Percentiles rank a stretch among this genome's conserved stretches.
Evolutionary conservation across 2,888 invertebrate species (phyloP).

Genomic region (Caenorhabditis virilis): DNA sequence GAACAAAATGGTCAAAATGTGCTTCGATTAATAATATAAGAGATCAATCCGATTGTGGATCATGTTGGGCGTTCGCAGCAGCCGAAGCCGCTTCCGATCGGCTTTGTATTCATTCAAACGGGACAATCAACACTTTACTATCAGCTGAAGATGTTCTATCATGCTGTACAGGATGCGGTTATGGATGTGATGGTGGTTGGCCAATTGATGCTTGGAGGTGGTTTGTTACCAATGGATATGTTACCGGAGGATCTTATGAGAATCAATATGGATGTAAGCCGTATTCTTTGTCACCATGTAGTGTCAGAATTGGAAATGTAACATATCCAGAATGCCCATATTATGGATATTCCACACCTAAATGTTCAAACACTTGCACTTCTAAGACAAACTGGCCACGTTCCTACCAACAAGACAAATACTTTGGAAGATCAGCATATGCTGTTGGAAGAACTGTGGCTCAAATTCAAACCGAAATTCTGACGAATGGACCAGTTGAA

Average conservation of each 20-base stretch:
- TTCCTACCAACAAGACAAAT: constrained; percentile 16
- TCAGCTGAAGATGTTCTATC: constrained; percentile 19
- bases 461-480: constrained; percentile 78
- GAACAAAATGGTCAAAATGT: neutral
- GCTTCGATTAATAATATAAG: neutral
- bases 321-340: constrained; percentile 18
- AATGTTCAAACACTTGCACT: constrained; percentile 5
- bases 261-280: constrained; percentile 60
- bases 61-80: constrained; percentile 28
- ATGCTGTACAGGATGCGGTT: constrained; percentile 22
- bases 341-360: constrained; percentile 31
- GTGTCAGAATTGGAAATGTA: constrained; percentile 4
- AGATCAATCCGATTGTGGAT: constrained; percentile 5
- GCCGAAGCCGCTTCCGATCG: constrained; percentile 25
- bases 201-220: constrained; percentile 34
- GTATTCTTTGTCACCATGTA: constrained; percentile 17
- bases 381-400: neutral
- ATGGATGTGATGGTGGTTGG: constrained; percentile 26
- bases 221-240: constrained; percentile 27
- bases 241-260: constrained; percentile 34
- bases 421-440: constrained; percentile 12
- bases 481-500: constrained; percentile 81
- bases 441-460: neutral
- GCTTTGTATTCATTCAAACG: constrained; percentile 22
- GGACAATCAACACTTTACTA: constrained; percentile 9